Evolutionary conservation across 2,797 vertebrate species (phyloP), one percentile per base, ranked within the genome.

Genomic region (Leptoclinus maculatus): DNA sequence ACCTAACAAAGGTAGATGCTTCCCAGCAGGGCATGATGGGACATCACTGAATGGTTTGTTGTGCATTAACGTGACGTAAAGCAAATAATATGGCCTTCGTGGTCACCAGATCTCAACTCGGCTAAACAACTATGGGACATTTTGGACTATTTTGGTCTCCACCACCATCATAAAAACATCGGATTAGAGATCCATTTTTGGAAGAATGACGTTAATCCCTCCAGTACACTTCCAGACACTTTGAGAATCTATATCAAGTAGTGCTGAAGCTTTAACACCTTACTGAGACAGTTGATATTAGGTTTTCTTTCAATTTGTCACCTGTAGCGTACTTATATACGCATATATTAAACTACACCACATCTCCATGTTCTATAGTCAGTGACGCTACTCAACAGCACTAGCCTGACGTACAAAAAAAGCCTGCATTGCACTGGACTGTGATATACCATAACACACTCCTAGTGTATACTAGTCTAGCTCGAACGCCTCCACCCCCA

Each of bases 401-500:
- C 23, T 29, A 14, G 16, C 7, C 47, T 54, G 27, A 43, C 0
- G 1, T 25, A 19, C 25, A 10, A 72, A 27, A 66, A 7, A 29
- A 1, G 10, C 9, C 38, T 59, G 2, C 29, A n/a, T 23, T 23
- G 1, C 17, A 29, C 6, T 45, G 14, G 1, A 21, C 5, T 29
- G 7, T 51, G n/a, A 7, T 9, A 25, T 17, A 51, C 38, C 25
- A 59, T 19, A 47, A 12, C 32, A 10, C 25, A 21, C n/a, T 58
- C 13, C 51, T 7, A 10, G 21, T 60, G 49, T 14, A n/a, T 13
- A 27, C 66, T 13, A 8, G 6, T 58, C 62, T 16, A 54, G 36
- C 49, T 64, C 27, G n/a, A 13, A 58, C 78, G 58, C 54, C 21
- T 16, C 69, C 79, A 39, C 25, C 57, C 36, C 58, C 51, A 10